Percentiles rank a stretch among this genome's conserved stretches.
Evolutionary conservation across 2,797 vertebrate genomes (phyloP).

Genomic region (Paramormyrops hopkinsi): DNA sequence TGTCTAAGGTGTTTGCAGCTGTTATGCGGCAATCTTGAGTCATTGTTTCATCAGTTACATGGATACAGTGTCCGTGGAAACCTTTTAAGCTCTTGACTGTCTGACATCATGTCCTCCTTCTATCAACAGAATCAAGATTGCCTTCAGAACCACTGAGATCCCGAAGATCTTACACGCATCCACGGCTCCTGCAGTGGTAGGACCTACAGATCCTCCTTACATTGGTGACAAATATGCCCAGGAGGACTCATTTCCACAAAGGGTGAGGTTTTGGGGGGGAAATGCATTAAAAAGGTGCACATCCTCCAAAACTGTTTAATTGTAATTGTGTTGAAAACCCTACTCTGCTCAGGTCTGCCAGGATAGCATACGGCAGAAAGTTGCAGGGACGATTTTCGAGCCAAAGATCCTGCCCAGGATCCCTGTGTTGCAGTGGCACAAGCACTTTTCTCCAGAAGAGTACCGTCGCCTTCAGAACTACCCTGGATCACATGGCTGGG

Average conservation of each 20-base stretch:
- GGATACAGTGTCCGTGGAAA: background rate
- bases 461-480: slow-evolving; percentile 55
- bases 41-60: background rate
- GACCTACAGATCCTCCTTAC: slow-evolving; percentile 38
- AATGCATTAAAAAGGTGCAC: background rate
- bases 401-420: slow-evolving; percentile 43
- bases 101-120: background rate
- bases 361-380: slow-evolving; percentile 30
- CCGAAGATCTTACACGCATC: background rate
- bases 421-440: slow-evolving; percentile 65
- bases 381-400: slow-evolving; percentile 34
- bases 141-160: background rate
- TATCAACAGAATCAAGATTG: background rate
- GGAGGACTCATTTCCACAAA: slow-evolving; percentile 39
- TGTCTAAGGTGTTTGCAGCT: background rate
- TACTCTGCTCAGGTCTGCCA: slow-evolving; percentile 50
- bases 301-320: background rate
- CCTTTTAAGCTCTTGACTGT: background rate
- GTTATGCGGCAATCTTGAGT: background rate
- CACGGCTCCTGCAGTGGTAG: background rate
- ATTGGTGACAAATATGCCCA: slow-evolving; percentile 58
- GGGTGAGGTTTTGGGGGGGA: slow-evolving; percentile 46
- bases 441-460: slow-evolving; percentile 43
- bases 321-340: background rate
- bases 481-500: slow-evolving; percentile 62